Conservation (phyloP, 2,888 invertebrate genomes). For the Syrphus vitripennis region DNA sequence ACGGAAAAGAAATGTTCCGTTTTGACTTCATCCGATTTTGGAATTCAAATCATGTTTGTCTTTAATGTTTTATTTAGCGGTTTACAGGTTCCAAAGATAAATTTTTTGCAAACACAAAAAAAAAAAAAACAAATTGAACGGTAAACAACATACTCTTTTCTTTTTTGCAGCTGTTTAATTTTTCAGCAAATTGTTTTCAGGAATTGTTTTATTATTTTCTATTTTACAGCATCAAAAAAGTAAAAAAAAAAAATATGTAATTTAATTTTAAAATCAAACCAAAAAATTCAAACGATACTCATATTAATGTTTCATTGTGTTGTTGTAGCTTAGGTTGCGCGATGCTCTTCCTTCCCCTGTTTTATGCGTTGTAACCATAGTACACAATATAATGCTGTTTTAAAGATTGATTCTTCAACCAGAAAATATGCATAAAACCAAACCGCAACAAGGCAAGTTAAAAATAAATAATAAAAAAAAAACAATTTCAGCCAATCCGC, state of each 20-base stretch:
- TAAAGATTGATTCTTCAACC: conserved; percentile 71
- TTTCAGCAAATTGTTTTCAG: conserved; percentile 70
- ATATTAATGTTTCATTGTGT: conserved; percentile 75
- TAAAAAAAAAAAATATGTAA: conserved; percentile 27
- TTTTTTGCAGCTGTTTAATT: conserved; percentile 69
- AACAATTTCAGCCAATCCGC: conserved; percentile 69
- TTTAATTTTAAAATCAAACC: conserved; percentile 35
- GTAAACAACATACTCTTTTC: conserved; percentile 50
- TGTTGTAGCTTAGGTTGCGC: conserved; percentile 85
- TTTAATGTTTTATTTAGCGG: conserved; percentile 62
- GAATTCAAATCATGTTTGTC: conserved; percentile 47
- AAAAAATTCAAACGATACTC: conserved; percentile 66
- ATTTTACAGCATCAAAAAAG: conserved; percentile 66
- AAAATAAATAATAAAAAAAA: conserved; percentile 62
- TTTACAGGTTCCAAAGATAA: conserved; percentile 61
- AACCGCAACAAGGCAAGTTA: conserved; percentile 71
- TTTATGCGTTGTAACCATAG: conserved; percentile 70
- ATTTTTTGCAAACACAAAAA: conserved; percentile 14
- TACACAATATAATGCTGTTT: conserved; percentile 71
- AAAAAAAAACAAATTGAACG: conserved; percentile 21
- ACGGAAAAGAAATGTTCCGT: not conserved
- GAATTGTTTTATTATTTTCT: conserved; percentile 71
- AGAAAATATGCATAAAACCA: conserved; percentile 71
- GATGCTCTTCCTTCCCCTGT: conserved; percentile 72
- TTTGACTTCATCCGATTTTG: not conserved